A percentile compares a stretch with the other conserved stretches of the same genome.
phyloP scores from a whole-genome alignment of 1,140 invertebrate genomes.

The Pinna nobilis region DNA sequence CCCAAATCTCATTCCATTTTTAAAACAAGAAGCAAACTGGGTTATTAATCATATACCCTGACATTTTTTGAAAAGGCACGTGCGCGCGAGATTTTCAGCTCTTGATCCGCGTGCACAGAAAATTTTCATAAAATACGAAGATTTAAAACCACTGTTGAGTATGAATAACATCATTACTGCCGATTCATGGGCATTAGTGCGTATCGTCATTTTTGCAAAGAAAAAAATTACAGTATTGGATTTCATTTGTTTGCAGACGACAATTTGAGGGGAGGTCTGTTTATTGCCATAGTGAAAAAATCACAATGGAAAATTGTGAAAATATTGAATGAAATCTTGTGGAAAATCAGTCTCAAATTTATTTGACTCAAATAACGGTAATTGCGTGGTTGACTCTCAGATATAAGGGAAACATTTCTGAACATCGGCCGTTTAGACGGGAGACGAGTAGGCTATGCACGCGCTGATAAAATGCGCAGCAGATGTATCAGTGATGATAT shows the following conservation, averaged over 20 bases:
- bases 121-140: conserved; percentile 13
- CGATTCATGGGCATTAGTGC: conserved; percentile 17
- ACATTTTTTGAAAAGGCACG: conserved; percentile 10
- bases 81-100: conserved; percentile 12
- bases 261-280: conserved; percentile 27
- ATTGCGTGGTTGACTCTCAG: conserved; percentile 7
- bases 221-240: conserved; percentile 39
- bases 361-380: background rate
- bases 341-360: conserved; percentile 2
- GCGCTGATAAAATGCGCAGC: conserved; percentile 18
- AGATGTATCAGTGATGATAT: conserved; percentile 25
- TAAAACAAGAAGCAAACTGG: conserved; percentile 22
- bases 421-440: background rate
- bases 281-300: conserved; percentile 4
- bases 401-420: conserved; percentile 6
- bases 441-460: conserved; percentile 19
- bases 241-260: conserved; percentile 42
- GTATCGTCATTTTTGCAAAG: conserved; percentile 3
- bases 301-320: background rate
- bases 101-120: background rate
- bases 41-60: conserved; percentile 19
- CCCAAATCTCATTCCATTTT: conserved; percentile 26
- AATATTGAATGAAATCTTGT: conserved; percentile 14
- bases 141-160: conserved; percentile 9
- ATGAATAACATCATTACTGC: conserved; percentile 6